Base-by-base conservation (phyloP, 2,888 invertebrate genomes). In the Cantharis flavilabris region DNA sequence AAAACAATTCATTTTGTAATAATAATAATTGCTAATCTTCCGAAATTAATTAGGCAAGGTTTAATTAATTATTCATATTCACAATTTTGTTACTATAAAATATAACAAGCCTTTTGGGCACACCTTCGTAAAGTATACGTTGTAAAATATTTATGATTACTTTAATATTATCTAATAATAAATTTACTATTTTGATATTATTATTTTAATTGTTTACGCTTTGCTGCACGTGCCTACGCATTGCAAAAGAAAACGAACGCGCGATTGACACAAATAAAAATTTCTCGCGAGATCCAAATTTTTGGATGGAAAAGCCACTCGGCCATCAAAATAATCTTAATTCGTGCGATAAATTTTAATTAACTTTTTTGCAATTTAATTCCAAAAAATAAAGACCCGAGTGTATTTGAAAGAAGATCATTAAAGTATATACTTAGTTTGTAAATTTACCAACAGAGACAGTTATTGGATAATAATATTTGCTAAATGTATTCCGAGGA, bases 381-480 rank as follows among this genome's bases (percentile, higher is more conserved):
- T 67, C 3, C 20, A n/a, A 67, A 23, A 67, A 67, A 26, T 9
- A n/a, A 67, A 23, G 23, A 13, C 65, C n/a, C 49, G 18, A 67
- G 65, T 67, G 23, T 64, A 10, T 64, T 49, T n/a, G 49, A 49
- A 49, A 49, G 64, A 13, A 20, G 64, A 20, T 64, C 64, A 20
- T 64, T 64, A 64, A 20, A 64, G 64, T 64, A 20, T 49, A 49
- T n/a, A 71, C 16, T 33, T 63, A 70, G 78, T 76, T 77, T 79
- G 76, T 81, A 81, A 81, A 81, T 82, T 77, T 76, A 49, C 76
- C 69, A 71, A 76, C 78, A 71, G 62, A 28, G 81, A 82, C 82
- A 76, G 78, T 81, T 82, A 81, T 79, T 76, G 79, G 77, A 74
- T 78, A 82, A 81, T 80, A 82, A 81, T 80, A 77, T 82, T 76